Conservation (phyloP, 53 echinoderm and acorn worm species). For the Holothuria leucospilota region DNA sequence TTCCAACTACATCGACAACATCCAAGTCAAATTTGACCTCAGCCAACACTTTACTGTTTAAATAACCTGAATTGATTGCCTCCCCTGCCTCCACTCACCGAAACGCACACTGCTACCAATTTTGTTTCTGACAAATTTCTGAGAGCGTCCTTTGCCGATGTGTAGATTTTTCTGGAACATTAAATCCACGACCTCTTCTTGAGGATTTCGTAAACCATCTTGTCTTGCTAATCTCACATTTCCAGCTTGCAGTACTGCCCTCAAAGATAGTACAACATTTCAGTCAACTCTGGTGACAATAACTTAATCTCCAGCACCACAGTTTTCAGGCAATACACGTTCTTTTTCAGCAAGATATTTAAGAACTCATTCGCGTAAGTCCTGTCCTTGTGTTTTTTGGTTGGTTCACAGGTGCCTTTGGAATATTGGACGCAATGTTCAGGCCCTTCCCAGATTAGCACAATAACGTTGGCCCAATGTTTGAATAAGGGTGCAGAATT, state of each 20-base stretch:
- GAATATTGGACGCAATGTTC: no score
- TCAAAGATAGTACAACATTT: conserved; percentile 11
- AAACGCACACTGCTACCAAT: background rate
- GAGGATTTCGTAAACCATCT: background rate
- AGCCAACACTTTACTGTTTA: background rate
- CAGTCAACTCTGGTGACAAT: background rate
- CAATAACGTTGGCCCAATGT: no score
- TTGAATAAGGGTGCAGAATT: no score
- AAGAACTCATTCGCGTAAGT: no score
- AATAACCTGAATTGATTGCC: conserved; percentile 3
- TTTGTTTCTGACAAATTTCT: background rate
- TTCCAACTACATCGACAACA: no score
- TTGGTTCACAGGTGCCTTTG: no score
- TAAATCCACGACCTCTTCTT: conserved; percentile 24
- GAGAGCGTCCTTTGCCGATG: conserved; percentile 4
- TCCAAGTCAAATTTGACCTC: background rate
- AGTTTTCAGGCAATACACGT: conserved; percentile 5
- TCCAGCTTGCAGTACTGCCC: background rate
- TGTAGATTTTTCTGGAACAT: background rate
- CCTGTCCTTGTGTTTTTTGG: background rate
- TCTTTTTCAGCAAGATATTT: background rate
- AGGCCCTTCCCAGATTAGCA: no score
- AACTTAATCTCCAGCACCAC: background rate
- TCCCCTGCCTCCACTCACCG: conserved; percentile 31
- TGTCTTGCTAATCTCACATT: background rate